These are phyloP conservation scores for Triops cancriformis DNA, from an alignment of 1,140 invertebrate genomes.

Conservation along the genomic window DNA sequence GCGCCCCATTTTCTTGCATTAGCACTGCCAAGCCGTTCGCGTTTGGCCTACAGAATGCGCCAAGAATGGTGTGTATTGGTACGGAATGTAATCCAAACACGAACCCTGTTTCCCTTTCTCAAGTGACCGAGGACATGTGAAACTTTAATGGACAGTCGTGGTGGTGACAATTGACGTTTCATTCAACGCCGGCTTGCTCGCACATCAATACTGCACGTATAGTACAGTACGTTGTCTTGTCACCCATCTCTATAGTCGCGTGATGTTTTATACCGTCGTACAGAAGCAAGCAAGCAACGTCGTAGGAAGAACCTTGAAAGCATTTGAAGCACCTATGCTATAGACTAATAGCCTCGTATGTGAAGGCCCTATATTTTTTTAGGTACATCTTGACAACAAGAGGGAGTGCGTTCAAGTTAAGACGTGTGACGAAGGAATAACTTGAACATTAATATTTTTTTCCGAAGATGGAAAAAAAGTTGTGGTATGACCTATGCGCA, in stretches of 20 bases:
- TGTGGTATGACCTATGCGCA: too few relatives aligned
- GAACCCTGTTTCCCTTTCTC: not conserved
- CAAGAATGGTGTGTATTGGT: not conserved
- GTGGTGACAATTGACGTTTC: not conserved
- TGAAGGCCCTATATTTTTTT: too few relatives aligned
- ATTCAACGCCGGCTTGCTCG: not conserved
- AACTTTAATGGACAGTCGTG: not conserved
- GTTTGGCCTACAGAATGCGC: not conserved
- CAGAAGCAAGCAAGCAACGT: not conserved
- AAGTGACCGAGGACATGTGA: not conserved
- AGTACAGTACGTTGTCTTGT: not conserved
- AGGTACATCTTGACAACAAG: too few relatives aligned
- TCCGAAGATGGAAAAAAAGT: too few relatives aligned
- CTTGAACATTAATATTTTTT: too few relatives aligned
- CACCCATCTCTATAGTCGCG: not conserved
- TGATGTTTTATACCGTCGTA: not conserved
- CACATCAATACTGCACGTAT: not conserved
- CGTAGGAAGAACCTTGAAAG: too few relatives aligned
- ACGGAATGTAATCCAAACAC: conserved; percentile 1
- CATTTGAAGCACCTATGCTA: too few relatives aligned
- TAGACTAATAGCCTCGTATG: too few relatives aligned
- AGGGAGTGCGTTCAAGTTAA: too few relatives aligned
- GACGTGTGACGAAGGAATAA: too few relatives aligned
- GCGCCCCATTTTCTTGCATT: not conserved
- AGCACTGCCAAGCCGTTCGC: not conserved